A percentile compares a stretch with the other conserved stretches of the same genome.
These are phyloP conservation scores for Heliornis fulica DNA, from an alignment of 2,113 vertebrate genomes.

Conservation along the genomic window DNA sequence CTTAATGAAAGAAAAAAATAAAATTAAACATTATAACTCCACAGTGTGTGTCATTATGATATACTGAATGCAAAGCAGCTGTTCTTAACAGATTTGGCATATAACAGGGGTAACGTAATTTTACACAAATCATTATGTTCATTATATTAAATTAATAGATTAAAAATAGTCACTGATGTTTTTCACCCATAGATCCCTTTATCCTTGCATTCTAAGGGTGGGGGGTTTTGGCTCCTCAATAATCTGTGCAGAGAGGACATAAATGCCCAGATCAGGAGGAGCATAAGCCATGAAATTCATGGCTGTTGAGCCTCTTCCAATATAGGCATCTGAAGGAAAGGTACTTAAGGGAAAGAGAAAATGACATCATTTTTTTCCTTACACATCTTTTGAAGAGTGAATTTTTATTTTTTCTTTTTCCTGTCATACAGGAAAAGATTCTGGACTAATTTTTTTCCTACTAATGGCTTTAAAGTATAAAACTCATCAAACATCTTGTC, in stretches of 20 bases:
- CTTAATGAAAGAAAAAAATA: slow-evolving; percentile 27
- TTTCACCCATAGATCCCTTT: slow-evolving; percentile 30
- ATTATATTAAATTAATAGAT: slow-evolving; percentile 48
- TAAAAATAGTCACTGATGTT: slow-evolving; percentile 22
- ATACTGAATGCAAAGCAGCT: slow-evolving; percentile 52
- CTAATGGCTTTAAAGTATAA: slow-evolving; percentile 76
- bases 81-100: slow-evolving; percentile 44
- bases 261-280: slow-evolving; percentile 61
- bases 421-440: slow-evolving; percentile 70
- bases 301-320: slow-evolving; percentile 72
- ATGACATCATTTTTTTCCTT: slow-evolving; percentile 62
- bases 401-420: slow-evolving; percentile 6
- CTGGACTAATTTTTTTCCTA: slow-evolving; percentile 77
- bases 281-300: slow-evolving; percentile 66
- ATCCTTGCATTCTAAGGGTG: background rate
- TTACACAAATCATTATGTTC: slow-evolving; percentile 43
- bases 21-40: background rate
- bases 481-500: slow-evolving; percentile 78
- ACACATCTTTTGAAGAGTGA: slow-evolving; percentile 75
- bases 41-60: background rate
- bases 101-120: slow-evolving; percentile 33
- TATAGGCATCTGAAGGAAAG: slow-evolving; percentile 68
- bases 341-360: slow-evolving; percentile 77
- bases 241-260: background rate
- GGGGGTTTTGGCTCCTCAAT: background rate